Percentiles rank a stretch among this genome's conserved stretches.
Evolutionary conservation across 1,140 invertebrate genomes (phyloP).

Genomic region (Zaprionus ornatus): DNA sequence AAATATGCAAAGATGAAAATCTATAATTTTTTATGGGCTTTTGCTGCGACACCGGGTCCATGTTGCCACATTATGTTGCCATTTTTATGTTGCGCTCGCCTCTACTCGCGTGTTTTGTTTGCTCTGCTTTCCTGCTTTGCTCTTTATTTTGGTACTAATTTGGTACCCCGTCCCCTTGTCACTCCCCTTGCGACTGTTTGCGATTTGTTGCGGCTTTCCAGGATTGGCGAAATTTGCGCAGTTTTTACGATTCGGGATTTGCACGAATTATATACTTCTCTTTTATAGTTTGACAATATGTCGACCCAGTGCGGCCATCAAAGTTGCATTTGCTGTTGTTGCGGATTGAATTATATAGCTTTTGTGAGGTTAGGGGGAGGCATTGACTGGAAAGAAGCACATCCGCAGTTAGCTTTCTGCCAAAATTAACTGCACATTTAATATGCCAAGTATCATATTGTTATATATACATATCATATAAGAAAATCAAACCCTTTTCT

Average conservation of each 20-base stretch:
- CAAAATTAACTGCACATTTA: background rate
- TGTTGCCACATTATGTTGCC: conserved; percentile 64
- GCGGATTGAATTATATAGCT: conserved; percentile 43
- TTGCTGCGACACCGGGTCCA: conserved; percentile 51
- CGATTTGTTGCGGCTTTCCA: conserved; percentile 75
- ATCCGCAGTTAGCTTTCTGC: no score
- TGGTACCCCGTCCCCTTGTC: conserved; percentile 9
- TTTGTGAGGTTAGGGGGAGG: conserved; percentile 5
- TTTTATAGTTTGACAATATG: conserved; percentile 83
- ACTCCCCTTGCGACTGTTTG: conserved; percentile 15
- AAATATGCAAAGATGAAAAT: conserved; percentile 81
- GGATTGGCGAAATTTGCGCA: conserved; percentile 58
- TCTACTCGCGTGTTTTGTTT: conserved; percentile 31
- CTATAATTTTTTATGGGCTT: conserved; percentile 78
- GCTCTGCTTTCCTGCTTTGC: background rate
- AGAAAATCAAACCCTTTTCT: background rate
- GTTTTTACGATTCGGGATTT: conserved; percentile 78
- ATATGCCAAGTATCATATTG: background rate
- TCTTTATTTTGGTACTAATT: conserved; percentile 52
- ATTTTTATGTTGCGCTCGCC: conserved; percentile 54
- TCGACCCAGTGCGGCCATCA: conserved; percentile 57
- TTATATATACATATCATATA: background rate
- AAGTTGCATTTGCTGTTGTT: conserved; percentile 59
- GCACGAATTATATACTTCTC: conserved; percentile 70
- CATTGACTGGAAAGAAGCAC: background rate